These are phyloP conservation scores for Aphidoletes aphidimyza DNA, from an alignment of 2,888 invertebrate species.

Conservation along the genomic window DNA sequence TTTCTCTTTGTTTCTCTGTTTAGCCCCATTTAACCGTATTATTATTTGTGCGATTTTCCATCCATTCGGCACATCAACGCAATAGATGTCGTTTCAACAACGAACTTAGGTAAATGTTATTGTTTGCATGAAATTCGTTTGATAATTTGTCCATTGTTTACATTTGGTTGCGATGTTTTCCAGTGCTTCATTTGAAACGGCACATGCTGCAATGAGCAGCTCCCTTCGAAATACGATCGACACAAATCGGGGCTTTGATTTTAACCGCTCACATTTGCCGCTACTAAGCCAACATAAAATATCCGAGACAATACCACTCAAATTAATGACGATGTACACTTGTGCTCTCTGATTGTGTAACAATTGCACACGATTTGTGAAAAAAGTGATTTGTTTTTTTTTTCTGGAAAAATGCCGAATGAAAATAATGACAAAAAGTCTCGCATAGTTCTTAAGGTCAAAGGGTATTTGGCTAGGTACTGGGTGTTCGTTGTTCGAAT, in stretches of 20 bases:
- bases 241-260: not conserved
- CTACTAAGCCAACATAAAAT: too few species aligned
- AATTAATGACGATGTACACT: conserved; percentile 25
- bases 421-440: too few species aligned
- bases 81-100: not conserved
- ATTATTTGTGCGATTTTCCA: not conserved
- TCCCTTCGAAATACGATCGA: not conserved
- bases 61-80: not conserved
- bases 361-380: too few species aligned
- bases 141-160: conserved; percentile 49
- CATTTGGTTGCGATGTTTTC: not conserved
- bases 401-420: too few species aligned
- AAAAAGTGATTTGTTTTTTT: too few species aligned
- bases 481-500: too few species aligned
- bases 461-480: too few species aligned
- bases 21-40: not conserved
- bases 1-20: not conserved
- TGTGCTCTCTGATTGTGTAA: not conserved
- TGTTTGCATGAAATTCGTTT: conserved; percentile 38
- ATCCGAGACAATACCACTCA: not conserved
- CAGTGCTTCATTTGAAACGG: not conserved
- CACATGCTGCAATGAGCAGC: not conserved
- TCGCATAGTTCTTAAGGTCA: too few species aligned
- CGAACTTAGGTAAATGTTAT: conserved; percentile 18
- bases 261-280: too few species aligned